Base-by-base conservation (phyloP, 1,140 invertebrate genomes). In the Paralvinella palmiformis region DNA sequence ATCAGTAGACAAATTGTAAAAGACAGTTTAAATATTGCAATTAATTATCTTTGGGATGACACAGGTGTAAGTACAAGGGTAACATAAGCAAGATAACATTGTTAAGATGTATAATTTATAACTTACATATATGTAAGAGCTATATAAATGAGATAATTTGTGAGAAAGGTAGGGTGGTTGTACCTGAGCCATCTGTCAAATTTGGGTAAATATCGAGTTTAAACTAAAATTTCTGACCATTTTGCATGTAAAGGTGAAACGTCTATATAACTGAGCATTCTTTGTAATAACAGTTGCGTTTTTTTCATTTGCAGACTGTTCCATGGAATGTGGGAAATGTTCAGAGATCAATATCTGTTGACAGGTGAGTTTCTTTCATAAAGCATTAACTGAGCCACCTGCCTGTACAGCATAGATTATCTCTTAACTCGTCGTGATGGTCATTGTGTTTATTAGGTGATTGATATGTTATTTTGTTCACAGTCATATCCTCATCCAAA, bases 261-360 rank as follows among this genome's bases (percentile, higher is more conserved):
- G 6, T 57, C 27, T 52, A 20, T 29, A 10, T 52, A 29, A 17
- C 0, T n/a, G 17, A 22, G 45, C 27, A 6, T 22, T 52, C 10
- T 52, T 10, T 27, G 24, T 10, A 29, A 13, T 52, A 4, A 1
- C 31, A 10, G 20, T 1, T 52, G 17, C n/a, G 24, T 52, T 7
- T 50, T 3, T 6, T 50, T 50, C 27, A 31, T 57, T n/a, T 57
- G 27, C 55, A 57, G 55, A 57, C 13, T 31, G 27, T 32, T 32
- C 27, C 55, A 33, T 57, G 55, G 13, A 17, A 32, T 1, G 13
- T 17, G n/a, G n/a, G 33, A 20, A 27, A 32, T 60, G 41, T 45
- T 44, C 41, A 37, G 24, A 32, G 58, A 60, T 60, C 58, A 15
- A 41, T 45, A 13, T 60, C 58, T 24, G 58, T 60, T 20, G 58